Evolutionary conservation across 2,888 invertebrate genomes (phyloP), one percentile per base, ranked within the genome.

Genomic region (Willowsia nigromaculata): DNA sequence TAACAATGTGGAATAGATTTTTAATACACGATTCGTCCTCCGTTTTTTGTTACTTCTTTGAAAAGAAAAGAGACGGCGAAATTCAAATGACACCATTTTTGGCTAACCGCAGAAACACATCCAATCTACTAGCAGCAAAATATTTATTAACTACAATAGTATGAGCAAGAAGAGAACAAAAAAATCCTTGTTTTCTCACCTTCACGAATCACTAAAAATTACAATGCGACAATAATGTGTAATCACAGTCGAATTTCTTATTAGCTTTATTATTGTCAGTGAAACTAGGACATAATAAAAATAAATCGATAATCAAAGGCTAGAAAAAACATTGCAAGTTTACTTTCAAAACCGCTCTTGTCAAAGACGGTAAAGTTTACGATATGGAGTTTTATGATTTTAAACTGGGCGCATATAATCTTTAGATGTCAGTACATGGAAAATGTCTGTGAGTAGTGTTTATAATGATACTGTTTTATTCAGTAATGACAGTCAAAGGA

Each of bases 51-150:
- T 59, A 47, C 50, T 59, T 15, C 68, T 11, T 22, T 43, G 30
- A 82, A 82, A 87, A 74, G 65, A 65, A 74, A 88, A 76, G 83
- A 78, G 82, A 78, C 83, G 81, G 83, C 76, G 30, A 83, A 85
- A 83, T 65, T 88, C 76, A 88, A 88, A 88, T 83, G 88, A 88
- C 88, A 88, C 88, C 88, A 88, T 88, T 88, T 88, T 88, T 76
- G 88, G 88, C 78, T 78, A 88, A 88, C 88, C 88, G 56, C 88
- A 88, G 33, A 53, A 88, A 47, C 56, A 71, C 43, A 43, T 3
- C 27, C 22, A 25, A 53, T 13, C 27, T 18, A 53, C 3, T 56
- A 47, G 47, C 74, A 43, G 33, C 13, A 47, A 74, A 74, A 56
- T 53, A 18, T 22, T 78, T 78, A 37, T 56, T 56, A 78, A 53